Evolutionary conservation across 2,113 vertebrate genomes (phyloP).

Genomic region (Pao palembangensis): DNA sequence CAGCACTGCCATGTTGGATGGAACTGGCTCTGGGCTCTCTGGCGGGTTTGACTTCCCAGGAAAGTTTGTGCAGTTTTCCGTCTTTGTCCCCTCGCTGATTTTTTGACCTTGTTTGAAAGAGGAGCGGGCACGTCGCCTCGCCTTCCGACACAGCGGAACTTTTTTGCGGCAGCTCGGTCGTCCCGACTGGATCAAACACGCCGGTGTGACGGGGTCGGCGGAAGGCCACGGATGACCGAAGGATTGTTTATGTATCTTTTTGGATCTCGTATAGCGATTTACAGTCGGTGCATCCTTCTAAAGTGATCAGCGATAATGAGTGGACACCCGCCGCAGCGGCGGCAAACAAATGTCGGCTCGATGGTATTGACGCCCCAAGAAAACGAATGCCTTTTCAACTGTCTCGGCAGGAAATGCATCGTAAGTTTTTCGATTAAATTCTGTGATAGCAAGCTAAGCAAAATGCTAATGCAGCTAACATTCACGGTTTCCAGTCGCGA

Average conservation of each 20-base stretch:
- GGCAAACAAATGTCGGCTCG: slow-evolving; percentile 80
- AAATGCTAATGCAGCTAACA: slow-evolving; percentile 46
- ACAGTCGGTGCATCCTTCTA: slow-evolving; percentile 40
- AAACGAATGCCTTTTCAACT: slow-evolving; percentile 85
- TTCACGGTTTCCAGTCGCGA: slow-evolving; percentile 19
- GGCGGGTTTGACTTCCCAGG: slow-evolving; percentile 65
- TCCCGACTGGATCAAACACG: slow-evolving; percentile 6
- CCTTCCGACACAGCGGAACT: not conserved
- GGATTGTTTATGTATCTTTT: slow-evolving; percentile 64
- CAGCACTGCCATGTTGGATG: slow-evolving; percentile 87
- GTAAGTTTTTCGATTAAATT: slow-evolving; percentile 77
- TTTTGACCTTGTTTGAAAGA: slow-evolving; percentile 21
- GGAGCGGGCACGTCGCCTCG: slow-evolving; percentile 11
- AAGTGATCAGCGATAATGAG: slow-evolving; percentile 75
- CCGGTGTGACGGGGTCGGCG: slow-evolving; percentile 47
- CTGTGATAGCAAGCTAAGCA: slow-evolving; percentile 26
- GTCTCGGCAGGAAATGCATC: slow-evolving; percentile 91
- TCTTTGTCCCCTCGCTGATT: slow-evolving; percentile 20
- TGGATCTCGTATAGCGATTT: slow-evolving; percentile 46
- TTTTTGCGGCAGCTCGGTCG: not conserved
- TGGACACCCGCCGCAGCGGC: slow-evolving; percentile 77
- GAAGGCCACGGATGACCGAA: slow-evolving; percentile 70
- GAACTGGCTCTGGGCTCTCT: slow-evolving; percentile 58
- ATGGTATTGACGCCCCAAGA: slow-evolving; percentile 83
- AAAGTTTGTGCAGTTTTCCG: slow-evolving; percentile 62